These are phyloP conservation scores for Drosophila kikkawai DNA, from an alignment of 1,140 invertebrate genomes.

Conservation along the genomic window DNA sequence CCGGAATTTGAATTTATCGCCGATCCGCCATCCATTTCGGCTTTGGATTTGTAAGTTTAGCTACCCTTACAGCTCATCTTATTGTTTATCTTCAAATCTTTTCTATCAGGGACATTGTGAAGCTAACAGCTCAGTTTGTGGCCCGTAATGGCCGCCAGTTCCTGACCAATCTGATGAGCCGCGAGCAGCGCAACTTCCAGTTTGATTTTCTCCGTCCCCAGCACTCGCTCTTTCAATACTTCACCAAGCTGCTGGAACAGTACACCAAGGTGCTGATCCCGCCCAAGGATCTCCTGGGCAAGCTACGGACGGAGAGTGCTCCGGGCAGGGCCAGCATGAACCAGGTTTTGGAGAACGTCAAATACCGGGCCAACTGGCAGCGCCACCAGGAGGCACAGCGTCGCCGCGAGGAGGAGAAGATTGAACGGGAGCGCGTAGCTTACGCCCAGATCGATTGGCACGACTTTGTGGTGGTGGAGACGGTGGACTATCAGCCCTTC, in stretches of 20 bases:
- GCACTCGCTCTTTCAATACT: conserved; percentile 99
- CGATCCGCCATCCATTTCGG: conserved; percentile 99
- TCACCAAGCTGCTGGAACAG: conserved; percentile 98
- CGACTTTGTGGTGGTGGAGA: conserved; percentile 99
- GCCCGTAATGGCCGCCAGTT: conserved; percentile 99
- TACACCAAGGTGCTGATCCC: conserved; percentile 98
- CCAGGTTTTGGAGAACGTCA: conserved; percentile 95
- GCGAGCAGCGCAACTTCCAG: conserved; percentile 99
- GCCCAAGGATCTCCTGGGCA: conserved; percentile 94
- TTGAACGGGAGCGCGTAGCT: conserved; percentile 97
- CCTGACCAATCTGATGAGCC: conserved; percentile 98
- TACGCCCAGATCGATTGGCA: conserved; percentile 99
- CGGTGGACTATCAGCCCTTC: conserved; percentile 98
- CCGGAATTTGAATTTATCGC: conserved; percentile 98
- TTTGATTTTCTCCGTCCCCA: conserved; percentile 99
- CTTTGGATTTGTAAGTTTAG: conserved; percentile 93
- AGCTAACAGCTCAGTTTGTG: conserved; percentile 99
- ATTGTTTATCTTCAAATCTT: neutral
- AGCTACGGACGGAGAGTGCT: conserved; percentile 92
- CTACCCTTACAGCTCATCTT: neutral
- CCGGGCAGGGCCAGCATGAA: conserved; percentile 86
- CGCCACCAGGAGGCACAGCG: conserved; percentile 96
- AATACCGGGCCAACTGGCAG: conserved; percentile 98
- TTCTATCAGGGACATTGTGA: conserved; percentile 95
- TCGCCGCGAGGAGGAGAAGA: conserved; percentile 96